Base-by-base conservation (phyloP, 2,797 vertebrate genomes). In the Anableps anableps region DNA sequence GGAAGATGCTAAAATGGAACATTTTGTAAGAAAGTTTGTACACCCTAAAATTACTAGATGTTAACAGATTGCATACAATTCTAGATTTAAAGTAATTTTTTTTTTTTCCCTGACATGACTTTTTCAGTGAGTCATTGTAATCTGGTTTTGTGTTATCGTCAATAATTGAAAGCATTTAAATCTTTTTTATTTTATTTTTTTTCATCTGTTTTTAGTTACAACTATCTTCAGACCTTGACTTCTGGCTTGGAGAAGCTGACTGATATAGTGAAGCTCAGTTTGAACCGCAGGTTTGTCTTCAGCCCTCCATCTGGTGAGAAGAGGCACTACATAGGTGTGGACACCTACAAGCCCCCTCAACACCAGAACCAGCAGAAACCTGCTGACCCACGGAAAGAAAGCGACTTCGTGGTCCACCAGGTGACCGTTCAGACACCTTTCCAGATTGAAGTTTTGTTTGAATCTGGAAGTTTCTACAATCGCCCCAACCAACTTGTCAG, bases 171-270 rank as follows among this genome's bases (percentile, higher is more conserved):
- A 74, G 5, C 48, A 53, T 26, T 50, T 72, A 31, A 29, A 10
- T 29, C 43, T 17, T 58, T 29, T 55, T 58, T 29, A 23, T 55
- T 51, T 51, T 51, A 21, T 55, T 60, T n/a, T 58, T 34, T 66
- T 75, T 78, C 0, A 58, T 14, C 4, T 9, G 84, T 87, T 93
- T 88, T 5, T 93, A 99, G 98, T 89, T 99, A 97, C 89, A 97
- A 98, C 89, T 92, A 96, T 89, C 95, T 99, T 85, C 95, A 96
- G 70, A 95, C 96, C 0, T 85, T 85, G 17, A 96, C 95, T 73
- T 96, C 96, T 0, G 97, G 98, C 55, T 94, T 99, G 92, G 96
- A 98, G 62, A 96, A 93, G 85, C 94, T 99, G 90, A 97, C 96
- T 0, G 97, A 99, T 5, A 95, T 97, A 64, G 98, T 98, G 74